Evolutionary conservation across 2,888 invertebrate species (phyloP), one percentile per base, ranked within the genome.

Genomic region (Scaptomyza parva): DNA sequence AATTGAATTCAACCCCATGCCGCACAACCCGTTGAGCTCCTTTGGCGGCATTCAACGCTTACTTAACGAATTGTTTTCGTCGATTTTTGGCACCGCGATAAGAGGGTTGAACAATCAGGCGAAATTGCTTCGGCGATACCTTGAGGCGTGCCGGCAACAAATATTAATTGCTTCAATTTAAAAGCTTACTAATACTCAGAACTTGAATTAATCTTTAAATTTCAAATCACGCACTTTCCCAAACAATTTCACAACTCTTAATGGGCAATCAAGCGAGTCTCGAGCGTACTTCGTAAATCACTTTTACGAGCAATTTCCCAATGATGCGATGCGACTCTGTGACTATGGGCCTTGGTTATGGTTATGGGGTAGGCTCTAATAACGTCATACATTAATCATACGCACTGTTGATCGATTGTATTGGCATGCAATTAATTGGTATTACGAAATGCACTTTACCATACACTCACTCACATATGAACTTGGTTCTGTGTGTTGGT

Each of bases 311-410:
- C 68, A 51, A 57, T 47, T 66, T 58, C 12, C 48, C n/a, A 28
- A 11, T 22, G 37, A 17, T 8, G 28, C 28, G 2, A 2, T 6
- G 12, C n/a, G n/a, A n/a, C n/a, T n/a, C n/a, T n/a, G n/a, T n/a
- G n/a, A n/a, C n/a, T n/a, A n/a, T n/a, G n/a, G n/a, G n/a, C n/a
- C n/a, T n/a, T n/a, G n/a, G n/a, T n/a, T n/a, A n/a, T n/a, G n/a
- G n/a, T n/a, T n/a, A n/a, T n/a, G n/a, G n/a, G 33, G 30, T 1
- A 3, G 33, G 5, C 17, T 39, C 18, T 58, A 37, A 44, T 28
- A 43, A 45, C 43, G 7, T 11, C 22, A 11, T 35, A 47, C 72
- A 80, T 81, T 84, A 61, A 78, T 84, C 82, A 82, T 78, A 73
- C 68, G 71, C 74, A 61, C 39, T 58, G 82, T 70, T 62, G 68